phyloP scores from a whole-genome alignment of 2,888 invertebrate species.

The Panzeria rudis region DNA sequence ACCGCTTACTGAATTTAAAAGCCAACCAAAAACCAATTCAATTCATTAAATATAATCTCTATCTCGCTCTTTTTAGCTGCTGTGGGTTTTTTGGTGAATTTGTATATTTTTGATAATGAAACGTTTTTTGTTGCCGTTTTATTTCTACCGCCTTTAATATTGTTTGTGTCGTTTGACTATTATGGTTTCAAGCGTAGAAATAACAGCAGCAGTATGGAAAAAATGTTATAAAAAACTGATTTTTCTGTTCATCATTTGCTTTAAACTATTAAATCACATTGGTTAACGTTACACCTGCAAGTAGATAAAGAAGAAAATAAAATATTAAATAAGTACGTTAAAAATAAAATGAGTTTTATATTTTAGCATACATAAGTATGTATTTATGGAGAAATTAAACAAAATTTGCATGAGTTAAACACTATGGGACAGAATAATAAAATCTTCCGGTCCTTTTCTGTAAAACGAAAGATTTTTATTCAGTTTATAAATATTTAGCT shows the following conservation, averaged over 20 bases:
- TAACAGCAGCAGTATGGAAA: conserved; percentile 19
- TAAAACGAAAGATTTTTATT: too few relatives aligned
- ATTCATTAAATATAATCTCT: conserved; percentile 24
- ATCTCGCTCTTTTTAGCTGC: conserved; percentile 31
- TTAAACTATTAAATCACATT: conserved; percentile 45
- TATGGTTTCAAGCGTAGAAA: conserved; percentile 24
- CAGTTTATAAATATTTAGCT: too few relatives aligned
- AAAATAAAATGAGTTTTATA: conserved; percentile 12
- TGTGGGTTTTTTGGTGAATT: conserved; percentile 38
- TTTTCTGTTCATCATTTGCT: conserved; percentile 37
- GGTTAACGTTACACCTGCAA: conserved; percentile 63
- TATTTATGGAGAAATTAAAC: conserved; percentile 12
- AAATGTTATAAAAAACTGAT: conserved; percentile 36
- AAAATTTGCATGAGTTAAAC: neutral
- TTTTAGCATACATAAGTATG: neutral
- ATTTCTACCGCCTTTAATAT: conserved; percentile 10
- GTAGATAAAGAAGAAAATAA: conserved; percentile 6
- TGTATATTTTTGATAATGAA: conserved; percentile 50
- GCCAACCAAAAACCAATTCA: conserved; percentile 32
- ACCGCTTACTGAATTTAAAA: conserved; percentile 47
- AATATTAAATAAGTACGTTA: conserved; percentile 43
- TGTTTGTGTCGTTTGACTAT: conserved; percentile 40
- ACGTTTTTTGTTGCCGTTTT: conserved; percentile 22
- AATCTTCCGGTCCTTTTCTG: too few relatives aligned
- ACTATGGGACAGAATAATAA: neutral